phyloP scores from a whole-genome alignment of 2,113 vertebrate species.

The Rhinogobius similis region DNA sequence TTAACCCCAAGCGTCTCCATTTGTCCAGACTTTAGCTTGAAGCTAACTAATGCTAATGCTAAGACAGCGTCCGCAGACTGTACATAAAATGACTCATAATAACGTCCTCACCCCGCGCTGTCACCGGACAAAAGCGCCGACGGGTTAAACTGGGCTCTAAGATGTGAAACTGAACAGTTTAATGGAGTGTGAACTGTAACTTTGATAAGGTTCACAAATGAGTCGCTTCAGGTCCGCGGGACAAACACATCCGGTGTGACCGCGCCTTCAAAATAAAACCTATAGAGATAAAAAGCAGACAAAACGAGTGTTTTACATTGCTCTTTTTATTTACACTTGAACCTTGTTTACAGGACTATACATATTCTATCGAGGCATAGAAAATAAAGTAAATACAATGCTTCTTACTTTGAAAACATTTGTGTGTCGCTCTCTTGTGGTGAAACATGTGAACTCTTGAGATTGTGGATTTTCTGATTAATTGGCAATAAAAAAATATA shows the following conservation, averaged over 20 bases:
- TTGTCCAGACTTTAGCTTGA: conserved; percentile 39
- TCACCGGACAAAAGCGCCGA: background rate
- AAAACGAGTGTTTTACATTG: background rate
- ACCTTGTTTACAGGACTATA: background rate
- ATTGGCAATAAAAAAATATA: background rate
- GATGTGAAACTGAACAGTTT: background rate
- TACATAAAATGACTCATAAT: conserved; percentile 64
- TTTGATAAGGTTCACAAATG: conserved; percentile 15
- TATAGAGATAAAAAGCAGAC: background rate
- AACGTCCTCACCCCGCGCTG: conserved; percentile 39
- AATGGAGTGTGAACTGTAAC: background rate
- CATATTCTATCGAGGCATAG: background rate
- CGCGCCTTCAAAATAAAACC: background rate
- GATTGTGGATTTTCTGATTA: background rate
- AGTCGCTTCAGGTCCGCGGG: background rate
- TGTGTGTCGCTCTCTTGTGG: background rate
- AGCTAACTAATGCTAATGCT: conserved; percentile 51
- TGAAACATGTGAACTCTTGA: background rate
- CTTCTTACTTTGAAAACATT: background rate
- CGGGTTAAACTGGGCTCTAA: background rate
- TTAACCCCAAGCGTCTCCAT: conserved; percentile 80
- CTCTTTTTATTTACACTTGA: background rate
- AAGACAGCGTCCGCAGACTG: conserved; percentile 43
- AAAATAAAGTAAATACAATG: background rate
- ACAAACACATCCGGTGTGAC: background rate